Base-by-base conservation (phyloP, 92 coral and sea anemone species). In the Plumapathes pennacea region DNA sequence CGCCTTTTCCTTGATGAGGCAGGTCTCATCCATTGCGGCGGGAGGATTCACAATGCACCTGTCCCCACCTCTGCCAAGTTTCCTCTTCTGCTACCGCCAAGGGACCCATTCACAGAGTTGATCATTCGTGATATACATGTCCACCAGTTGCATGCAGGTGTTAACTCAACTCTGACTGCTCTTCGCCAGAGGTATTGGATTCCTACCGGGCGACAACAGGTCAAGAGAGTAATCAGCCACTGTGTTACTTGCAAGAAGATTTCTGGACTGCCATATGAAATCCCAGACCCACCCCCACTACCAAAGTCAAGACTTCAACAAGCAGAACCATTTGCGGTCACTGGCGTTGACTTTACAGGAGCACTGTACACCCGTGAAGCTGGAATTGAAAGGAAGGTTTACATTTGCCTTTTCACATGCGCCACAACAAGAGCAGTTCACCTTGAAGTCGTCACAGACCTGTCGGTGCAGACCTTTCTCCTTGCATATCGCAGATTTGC, bases 361-460 rank as follows among this genome's bases (percentile, higher is more conserved):
- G 74, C 86, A 31, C 28, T 64, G 9, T 69, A 69, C 40, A 57
- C 56, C 20, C 58, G 34, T 20, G 55, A 45, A 18, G 54, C 62
- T 12, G 57, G 34, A 48, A 37, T 54, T 32, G 70, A 66, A 26
- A 33, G 18, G 22, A 73, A 73, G 32, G 64, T 26, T 41, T 81
- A 73, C 46, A 60, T 72, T 19, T 78, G 85, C 46, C 58, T 85
- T 2, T 85, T 78, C 59, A 78, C 86, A 6, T 72, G 79, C 23
- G 71, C 79, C 20, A 30, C 62, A 7, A 62, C 67, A 13, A 65
- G 85, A 58, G 85, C 82, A n/a, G 45, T 84, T 23, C 82, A 77
- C 31, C 41, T 84, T 24, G 76, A 77, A 53, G 73, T 84, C 24
- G 78, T 78, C 12, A 26, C 66, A 11, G 83, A 78, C 67, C 20